Percentiles rank a stretch among this genome's conserved stretches.
Conservation (phyloP, 2,888 invertebrate genomes). For the Amiota minor region DNA sequence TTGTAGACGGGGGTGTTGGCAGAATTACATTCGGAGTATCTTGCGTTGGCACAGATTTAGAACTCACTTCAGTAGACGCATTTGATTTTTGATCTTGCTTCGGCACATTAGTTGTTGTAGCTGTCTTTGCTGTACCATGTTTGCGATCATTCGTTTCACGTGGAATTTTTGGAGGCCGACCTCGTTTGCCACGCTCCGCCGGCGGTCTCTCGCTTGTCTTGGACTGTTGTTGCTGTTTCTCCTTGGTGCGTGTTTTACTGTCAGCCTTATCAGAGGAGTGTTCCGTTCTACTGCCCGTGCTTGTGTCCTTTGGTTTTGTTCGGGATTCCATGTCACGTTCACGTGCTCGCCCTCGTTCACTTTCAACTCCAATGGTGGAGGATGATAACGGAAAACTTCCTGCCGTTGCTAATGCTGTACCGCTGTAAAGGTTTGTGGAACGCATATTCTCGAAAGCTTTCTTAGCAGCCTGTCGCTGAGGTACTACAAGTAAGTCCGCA, state of each 20-base stretch:
- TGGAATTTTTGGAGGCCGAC: slow-evolving; percentile 68
- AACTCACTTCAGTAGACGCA: slow-evolving; percentile 14
- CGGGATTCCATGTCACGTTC: slow-evolving; percentile 36
- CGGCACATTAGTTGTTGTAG: slow-evolving; percentile 34
- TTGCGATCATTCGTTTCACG: slow-evolving; percentile 48
- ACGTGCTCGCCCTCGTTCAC: slow-evolving; percentile 48
- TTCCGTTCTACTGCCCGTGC: slow-evolving; percentile 38
- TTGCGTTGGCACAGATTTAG: slow-evolving; percentile 10
- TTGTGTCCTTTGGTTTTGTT: slow-evolving; percentile 45
- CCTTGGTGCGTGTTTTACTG: slow-evolving; percentile 66
- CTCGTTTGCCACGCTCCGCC: slow-evolving; percentile 68
- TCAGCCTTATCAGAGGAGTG: slow-evolving; percentile 72
- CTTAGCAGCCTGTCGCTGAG: slow-evolving; percentile 91
- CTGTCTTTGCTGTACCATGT: background rate
- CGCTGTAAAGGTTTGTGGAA: slow-evolving; percentile 75
- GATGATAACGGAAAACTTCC: slow-evolving; percentile 4
- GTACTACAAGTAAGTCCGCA: slow-evolving; percentile 87
- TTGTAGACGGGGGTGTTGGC: slow-evolving; percentile 52
- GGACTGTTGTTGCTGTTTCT: slow-evolving; percentile 46
- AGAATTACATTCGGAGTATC: slow-evolving; percentile 22
- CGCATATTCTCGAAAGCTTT: slow-evolving; percentile 92
- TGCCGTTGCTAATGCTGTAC: slow-evolving; percentile 5
- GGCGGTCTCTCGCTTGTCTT: slow-evolving; percentile 55
- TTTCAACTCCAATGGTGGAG: background rate
- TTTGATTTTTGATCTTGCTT: slow-evolving; percentile 1